Evolutionary conservation across 2,113 vertebrate genomes (phyloP), one percentile per base, ranked within the genome.

Genomic region (Lagopus leucura): DNA sequence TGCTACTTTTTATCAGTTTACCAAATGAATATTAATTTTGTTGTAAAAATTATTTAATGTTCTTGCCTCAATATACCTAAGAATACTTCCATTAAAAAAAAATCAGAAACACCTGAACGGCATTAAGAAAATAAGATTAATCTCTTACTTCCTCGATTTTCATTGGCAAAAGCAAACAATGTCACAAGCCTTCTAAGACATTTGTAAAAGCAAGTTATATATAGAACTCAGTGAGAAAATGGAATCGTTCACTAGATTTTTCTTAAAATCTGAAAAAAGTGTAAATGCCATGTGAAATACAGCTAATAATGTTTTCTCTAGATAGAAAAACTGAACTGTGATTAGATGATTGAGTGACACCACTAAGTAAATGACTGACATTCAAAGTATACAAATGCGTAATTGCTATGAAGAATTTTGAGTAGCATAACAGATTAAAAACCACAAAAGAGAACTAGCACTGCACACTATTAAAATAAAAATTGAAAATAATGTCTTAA

Each of bases 141-240:
- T 74, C 5, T 82, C 32, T 76, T 52, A 52, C 48, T 83, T 30
- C 11, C 78, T 69, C 45, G 27, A 38, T 79, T 10, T 85, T 82
- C 14, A 48, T 79, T 38, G 27, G 22, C 42, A 92, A 90, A 73
- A 30, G 15, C 14, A 76, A 65, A 52, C 2, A 4, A 52, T 69
- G 82, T 48, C 73, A 83, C 3, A 73, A 89, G 10, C 20, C n/a
- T 65, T 65, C 81, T 48, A 57, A 82, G 30, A 11, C 3, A 10
- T 63, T 82, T 80, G 64, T 28, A 65, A 91, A 77, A 90, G 12
- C 47, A 83, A 91, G 18, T 10, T 58, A 55, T 42, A 82, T 80
- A 77, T 63, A 73, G 11, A 34, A 64, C 32, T 65, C 32, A 42
- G 32, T 65, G 17, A 74, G 36, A 60, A 80, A 79, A 15, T 36